phyloP scores from a whole-genome alignment of 92 coral and sea anemone genomes.

The Paragorgia papillata region DNA sequence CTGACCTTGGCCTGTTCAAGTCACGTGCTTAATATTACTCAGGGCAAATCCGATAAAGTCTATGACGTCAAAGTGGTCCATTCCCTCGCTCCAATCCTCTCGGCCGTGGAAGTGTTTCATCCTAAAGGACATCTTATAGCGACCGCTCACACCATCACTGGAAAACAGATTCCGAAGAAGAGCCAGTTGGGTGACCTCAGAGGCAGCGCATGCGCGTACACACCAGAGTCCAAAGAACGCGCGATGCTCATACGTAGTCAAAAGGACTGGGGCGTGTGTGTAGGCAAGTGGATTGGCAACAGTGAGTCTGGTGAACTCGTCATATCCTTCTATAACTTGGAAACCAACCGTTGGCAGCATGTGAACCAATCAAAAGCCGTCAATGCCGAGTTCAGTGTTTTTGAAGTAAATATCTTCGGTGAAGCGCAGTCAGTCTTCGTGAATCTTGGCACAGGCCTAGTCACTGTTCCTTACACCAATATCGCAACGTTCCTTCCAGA shows the following conservation, averaged over 20 bases:
- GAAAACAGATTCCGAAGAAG: constrained; percentile 59
- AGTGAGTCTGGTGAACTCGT: constrained; percentile 54
- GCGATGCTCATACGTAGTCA: constrained; percentile 64
- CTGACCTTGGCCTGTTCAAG: constrained; percentile 35
- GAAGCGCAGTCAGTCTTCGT: constrained; percentile 33
- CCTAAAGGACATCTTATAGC: constrained; percentile 57
- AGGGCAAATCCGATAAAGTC: constrained; percentile 22
- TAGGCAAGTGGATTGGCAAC: constrained; percentile 72
- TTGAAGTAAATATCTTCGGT: constrained; percentile 44
- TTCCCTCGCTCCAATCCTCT: constrained; percentile 61
- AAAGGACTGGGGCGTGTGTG: constrained; percentile 54
- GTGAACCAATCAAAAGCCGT: constrained; percentile 44
- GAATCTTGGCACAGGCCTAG: constrained; percentile 48
- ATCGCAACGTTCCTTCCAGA: constrained; percentile 67
- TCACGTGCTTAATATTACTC: constrained; percentile 20
- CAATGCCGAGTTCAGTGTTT: constrained; percentile 28
- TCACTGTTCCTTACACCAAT: constrained; percentile 52
- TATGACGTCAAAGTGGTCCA: constrained; percentile 61
- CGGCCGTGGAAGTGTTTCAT: constrained; percentile 69
- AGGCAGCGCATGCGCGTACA: constrained; percentile 43
- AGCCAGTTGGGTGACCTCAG: constrained; percentile 48
- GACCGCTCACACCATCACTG: constrained; percentile 65
- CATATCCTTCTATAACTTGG: constrained; percentile 46
- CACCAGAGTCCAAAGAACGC: constrained; percentile 58
- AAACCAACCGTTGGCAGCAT: constrained; percentile 38